phyloP scores from a whole-genome alignment of 2,888 invertebrate genomes.

The Erebia aethiops region DNA sequence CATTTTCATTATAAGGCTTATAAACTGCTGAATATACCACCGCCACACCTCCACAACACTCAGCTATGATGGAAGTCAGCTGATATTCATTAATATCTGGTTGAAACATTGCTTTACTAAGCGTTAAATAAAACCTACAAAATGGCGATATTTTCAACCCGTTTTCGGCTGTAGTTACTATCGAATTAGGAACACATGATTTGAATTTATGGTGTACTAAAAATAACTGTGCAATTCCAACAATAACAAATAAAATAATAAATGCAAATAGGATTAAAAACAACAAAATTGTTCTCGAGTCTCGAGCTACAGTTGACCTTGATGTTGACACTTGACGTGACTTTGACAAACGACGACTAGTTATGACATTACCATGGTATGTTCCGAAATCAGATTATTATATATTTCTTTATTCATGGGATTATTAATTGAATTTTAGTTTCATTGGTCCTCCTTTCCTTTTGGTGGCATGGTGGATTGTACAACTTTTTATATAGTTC shows the following conservation, averaged over 20 bases:
- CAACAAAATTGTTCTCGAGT: neutral
- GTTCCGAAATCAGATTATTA: no score
- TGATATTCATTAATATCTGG: constrained; percentile 85
- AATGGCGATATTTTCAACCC: neutral
- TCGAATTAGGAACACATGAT: constrained; percentile 30
- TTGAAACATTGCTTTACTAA: constrained; percentile 75
- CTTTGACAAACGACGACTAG: no score
- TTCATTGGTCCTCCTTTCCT: no score
- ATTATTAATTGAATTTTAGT: no score
- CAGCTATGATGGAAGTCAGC: constrained; percentile 85
- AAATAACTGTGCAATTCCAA: constrained; percentile 19
- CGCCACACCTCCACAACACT: constrained; percentile 87
- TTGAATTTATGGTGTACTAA: constrained; percentile 13
- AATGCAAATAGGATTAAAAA: constrained; percentile 18
- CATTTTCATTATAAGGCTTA: constrained; percentile 84
- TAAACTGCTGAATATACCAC: constrained; percentile 88
- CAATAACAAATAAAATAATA: constrained; percentile 31
- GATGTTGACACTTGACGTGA: no score
- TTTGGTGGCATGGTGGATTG: no score
- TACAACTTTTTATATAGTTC: no score
- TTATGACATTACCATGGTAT: no score
- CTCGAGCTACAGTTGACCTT: no score
- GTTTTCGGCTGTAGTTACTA: neutral
- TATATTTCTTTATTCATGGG: no score
- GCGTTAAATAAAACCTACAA: neutral